Evolutionary conservation across 53 echinoderm and acorn worm genomes (phyloP).

Genomic region (Mesocentrotus franciscanus): DNA sequence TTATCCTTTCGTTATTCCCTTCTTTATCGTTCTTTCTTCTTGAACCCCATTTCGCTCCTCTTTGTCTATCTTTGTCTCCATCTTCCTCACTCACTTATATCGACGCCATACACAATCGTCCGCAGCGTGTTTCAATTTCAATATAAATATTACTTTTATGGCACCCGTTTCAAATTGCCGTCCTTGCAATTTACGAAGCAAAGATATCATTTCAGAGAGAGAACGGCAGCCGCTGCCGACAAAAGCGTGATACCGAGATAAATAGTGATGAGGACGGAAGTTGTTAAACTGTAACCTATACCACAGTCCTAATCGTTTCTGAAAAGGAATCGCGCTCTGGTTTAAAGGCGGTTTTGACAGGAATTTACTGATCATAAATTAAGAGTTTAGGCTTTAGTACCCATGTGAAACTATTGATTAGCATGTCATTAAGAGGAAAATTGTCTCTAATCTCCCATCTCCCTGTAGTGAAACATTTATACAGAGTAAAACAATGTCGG

Average conservation of each 20-base stretch:
- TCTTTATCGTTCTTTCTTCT: not conserved
- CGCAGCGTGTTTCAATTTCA: constrained; percentile 10
- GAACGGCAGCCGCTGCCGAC: not conserved
- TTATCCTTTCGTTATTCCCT: not conserved
- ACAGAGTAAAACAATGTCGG: too few relatives aligned
- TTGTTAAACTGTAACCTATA: not conserved
- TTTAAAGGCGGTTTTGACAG: not conserved
- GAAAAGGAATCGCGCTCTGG: not conserved
- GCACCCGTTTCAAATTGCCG: not conserved
- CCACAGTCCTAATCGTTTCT: constrained; percentile 1
- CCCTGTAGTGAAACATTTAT: too few relatives aligned
- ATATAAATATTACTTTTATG: constrained; percentile 45
- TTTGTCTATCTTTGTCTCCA: not conserved
- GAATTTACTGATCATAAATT: not conserved
- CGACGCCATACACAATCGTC: not conserved
- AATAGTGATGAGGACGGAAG: not conserved
- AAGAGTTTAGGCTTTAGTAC: too few relatives aligned
- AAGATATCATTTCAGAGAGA: not conserved
- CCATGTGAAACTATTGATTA: not conserved
- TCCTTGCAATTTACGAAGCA: constrained; percentile 18
- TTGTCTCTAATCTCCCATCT: too few relatives aligned
- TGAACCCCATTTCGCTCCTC: not conserved
- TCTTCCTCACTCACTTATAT: not conserved
- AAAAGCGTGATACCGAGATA: not conserved
- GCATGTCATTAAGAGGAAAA: too few relatives aligned